A percentile compares a stretch with the other conserved stretches of the same genome.
phyloP scores from a whole-genome alignment of 1,140 invertebrate species.

The Procambarus virginalis region DNA sequence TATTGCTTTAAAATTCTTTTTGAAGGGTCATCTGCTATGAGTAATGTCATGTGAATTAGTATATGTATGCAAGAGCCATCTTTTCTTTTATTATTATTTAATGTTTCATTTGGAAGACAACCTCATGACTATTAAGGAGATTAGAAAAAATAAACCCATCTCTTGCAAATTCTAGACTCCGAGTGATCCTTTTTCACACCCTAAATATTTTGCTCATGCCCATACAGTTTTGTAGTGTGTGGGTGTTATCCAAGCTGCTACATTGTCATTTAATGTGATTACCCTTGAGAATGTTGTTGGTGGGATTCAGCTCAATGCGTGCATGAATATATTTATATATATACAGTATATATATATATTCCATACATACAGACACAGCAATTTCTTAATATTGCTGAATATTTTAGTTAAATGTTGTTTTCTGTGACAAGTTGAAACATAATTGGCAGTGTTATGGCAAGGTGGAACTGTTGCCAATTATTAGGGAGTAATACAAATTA shows the following conservation, averaged over 20 bases:
- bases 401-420: background rate
- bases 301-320: slow-evolving; percentile 3
- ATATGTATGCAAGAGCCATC: too few species aligned
- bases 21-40: background rate
- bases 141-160: background rate
- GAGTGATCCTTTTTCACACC: background rate
- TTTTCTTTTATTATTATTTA: background rate
- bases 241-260: background rate
- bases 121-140: background rate
- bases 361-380: background rate
- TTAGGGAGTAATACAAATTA: background rate
- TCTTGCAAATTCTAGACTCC: background rate
- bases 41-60: background rate
- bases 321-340: background rate
- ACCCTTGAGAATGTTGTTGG: background rate
- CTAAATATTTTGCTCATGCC: background rate
- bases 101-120: background rate
- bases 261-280: slow-evolving; percentile 2
- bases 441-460: background rate
- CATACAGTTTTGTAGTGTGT: background rate
- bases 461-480: background rate
- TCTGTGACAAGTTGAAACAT: background rate
- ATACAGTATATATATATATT: too few species aligned
- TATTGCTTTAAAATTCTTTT: too few species aligned
- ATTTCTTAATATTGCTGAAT: background rate